Evolutionary conservation across 2,888 invertebrate species (phyloP).

Genomic region (Lasioglossum morio): DNA sequence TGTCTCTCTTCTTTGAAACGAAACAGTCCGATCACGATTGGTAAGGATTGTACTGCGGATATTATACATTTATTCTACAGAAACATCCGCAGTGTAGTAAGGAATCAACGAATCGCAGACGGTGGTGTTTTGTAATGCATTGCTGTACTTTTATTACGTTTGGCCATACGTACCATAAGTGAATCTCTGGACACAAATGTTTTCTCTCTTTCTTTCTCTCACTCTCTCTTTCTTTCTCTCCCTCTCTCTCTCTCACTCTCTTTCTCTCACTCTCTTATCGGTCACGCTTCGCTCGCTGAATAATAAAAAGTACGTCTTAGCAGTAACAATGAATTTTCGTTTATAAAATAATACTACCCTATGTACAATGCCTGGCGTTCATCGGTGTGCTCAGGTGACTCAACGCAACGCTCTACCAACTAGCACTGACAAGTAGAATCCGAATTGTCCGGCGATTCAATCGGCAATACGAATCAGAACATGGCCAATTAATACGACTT

Average conservation of each 20-base stretch:
- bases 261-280: constrained; percentile 30
- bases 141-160: constrained; percentile 76
- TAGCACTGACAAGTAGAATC: constrained; percentile 41
- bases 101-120: constrained; percentile 28
- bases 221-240: too few relatives aligned
- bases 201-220: not conserved
- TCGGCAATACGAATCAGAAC: not conserved
- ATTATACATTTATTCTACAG: not conserved
- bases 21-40: not conserved
- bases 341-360: constrained; percentile 76
- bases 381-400: constrained; percentile 58
- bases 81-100: not conserved
- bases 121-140: constrained; percentile 57
- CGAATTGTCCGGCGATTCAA: constrained; percentile 18
- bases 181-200: constrained; percentile 66
- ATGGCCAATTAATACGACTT: constrained; percentile 11
- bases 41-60: not conserved
- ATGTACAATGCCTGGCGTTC: constrained; percentile 71
- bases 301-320: constrained; percentile 72
- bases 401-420: constrained; percentile 52
- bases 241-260: not conserved
- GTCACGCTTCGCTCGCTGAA: constrained; percentile 61
- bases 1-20: not conserved
- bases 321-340: constrained; percentile 72
- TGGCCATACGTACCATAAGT: constrained; percentile 71